phyloP scores from a whole-genome alignment of 2,797 vertebrate species.

The Xiphophorus birchmanni region DNA sequence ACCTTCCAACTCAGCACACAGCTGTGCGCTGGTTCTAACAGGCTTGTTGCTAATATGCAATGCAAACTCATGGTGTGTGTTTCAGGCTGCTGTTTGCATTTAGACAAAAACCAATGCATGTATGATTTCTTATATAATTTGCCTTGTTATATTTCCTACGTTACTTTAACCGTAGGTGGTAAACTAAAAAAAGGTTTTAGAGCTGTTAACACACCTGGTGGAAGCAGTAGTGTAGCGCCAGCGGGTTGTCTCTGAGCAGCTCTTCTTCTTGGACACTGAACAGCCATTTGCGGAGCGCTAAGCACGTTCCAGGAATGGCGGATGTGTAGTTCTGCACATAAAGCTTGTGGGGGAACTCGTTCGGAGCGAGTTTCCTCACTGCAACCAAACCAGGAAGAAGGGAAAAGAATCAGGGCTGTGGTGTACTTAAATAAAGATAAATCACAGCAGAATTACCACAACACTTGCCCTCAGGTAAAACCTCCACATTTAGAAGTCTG shows the following conservation, averaged over 20 bases:
- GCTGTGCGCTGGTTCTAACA: constrained; percentile 12
- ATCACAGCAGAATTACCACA: constrained; percentile 11
- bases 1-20: constrained; percentile 30
- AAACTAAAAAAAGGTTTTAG: background rate
- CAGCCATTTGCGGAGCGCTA: constrained; percentile 95
- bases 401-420: constrained; percentile 25
- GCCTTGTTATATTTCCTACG: background rate
- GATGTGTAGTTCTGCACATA: constrained; percentile 98
- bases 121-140: background rate
- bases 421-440: constrained; percentile 11
- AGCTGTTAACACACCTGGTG: constrained; percentile 73
- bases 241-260: constrained; percentile 92
- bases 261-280: constrained; percentile 95
- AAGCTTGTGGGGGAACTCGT: constrained; percentile 98
- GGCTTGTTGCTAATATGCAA: background rate
- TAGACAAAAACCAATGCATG: background rate
- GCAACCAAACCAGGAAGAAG: constrained; percentile 26
- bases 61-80: background rate
- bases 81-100: background rate
- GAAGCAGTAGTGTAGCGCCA: constrained; percentile 95
- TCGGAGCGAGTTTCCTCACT: constrained; percentile 95
- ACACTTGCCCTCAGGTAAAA: constrained; percentile 25
- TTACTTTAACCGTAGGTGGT: background rate
- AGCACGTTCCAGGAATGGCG: constrained; percentile 92
- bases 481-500: constrained; percentile 42